A percentile compares a stretch with the other conserved stretches of the same genome.
phyloP scores from a whole-genome alignment of 2,888 invertebrate species.

The Heliconius erato region DNA sequence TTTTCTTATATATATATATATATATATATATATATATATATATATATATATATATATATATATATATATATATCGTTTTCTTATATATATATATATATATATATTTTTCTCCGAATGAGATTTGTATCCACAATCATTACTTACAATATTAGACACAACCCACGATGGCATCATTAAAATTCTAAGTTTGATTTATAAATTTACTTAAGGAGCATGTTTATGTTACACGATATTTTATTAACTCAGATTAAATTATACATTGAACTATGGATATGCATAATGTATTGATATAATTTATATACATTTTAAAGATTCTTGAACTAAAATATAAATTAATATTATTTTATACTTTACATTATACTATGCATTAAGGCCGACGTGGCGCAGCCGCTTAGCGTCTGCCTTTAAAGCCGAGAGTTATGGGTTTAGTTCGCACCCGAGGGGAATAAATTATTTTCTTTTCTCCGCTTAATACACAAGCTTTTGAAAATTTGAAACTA shows the following conservation, averaged over 20 bases:
- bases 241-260: neutral
- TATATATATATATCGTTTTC: neutral
- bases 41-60: neutral
- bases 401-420: too few species aligned
- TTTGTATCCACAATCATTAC: neutral
- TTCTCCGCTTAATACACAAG: too few species aligned
- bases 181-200: slow-evolving; percentile 19
- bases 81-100: neutral
- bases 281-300: slow-evolving; percentile 11
- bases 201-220: slow-evolving; percentile 15
- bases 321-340: neutral
- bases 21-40: neutral
- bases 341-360: neutral
- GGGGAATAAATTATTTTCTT: too few species aligned
- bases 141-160: neutral
- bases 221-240: slow-evolving; percentile 1
- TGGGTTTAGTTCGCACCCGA: too few species aligned
- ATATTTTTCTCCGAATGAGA: neutral
- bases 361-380: too few species aligned
- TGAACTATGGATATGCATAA: neutral
- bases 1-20: neutral
- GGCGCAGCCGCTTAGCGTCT: too few species aligned
- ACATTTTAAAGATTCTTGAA: neutral
- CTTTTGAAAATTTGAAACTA: too few species aligned
- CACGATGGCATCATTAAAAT: neutral